Evolutionary conservation across 2,797 vertebrate species (phyloP).

Genomic region (Cheirogaleus major): DNA sequence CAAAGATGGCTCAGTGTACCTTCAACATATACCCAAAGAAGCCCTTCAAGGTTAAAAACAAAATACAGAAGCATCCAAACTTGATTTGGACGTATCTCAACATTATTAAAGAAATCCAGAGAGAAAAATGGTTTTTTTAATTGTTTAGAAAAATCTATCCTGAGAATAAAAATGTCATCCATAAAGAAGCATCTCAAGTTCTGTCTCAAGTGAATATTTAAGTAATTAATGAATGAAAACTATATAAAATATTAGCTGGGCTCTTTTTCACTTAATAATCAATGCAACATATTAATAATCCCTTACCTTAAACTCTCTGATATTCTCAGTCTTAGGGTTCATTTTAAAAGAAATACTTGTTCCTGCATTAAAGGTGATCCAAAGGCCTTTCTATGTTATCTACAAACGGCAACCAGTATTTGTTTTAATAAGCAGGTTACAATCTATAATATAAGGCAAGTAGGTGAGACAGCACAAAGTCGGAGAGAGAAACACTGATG

Average conservation of each 20-base stretch:
- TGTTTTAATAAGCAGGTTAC: conserved; percentile 45
- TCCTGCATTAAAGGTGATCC: conserved; percentile 50
- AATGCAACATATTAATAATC: conserved; percentile 8
- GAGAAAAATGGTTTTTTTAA: neutral
- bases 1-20: neutral
- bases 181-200: neutral
- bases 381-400: conserved; percentile 42
- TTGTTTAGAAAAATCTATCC: neutral
- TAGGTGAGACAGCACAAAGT: conserved; percentile 54
- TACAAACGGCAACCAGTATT: conserved; percentile 53
- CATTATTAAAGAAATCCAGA: neutral
- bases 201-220: neutral
- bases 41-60: neutral
- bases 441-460: conserved; percentile 45
- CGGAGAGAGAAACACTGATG: neutral
- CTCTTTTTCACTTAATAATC: conserved; percentile 28
- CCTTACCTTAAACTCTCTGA: neutral
- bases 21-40: neutral
- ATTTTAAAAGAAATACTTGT: conserved; percentile 62
- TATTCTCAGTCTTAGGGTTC: conserved; percentile 32
- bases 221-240: neutral
- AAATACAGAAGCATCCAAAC: neutral
- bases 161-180: conserved; percentile 21
- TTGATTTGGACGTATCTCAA: neutral
- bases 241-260: neutral